These are phyloP conservation scores for Drosophila nebulosa DNA, from an alignment of 1,140 invertebrate genomes.

Conservation along the genomic window DNA sequence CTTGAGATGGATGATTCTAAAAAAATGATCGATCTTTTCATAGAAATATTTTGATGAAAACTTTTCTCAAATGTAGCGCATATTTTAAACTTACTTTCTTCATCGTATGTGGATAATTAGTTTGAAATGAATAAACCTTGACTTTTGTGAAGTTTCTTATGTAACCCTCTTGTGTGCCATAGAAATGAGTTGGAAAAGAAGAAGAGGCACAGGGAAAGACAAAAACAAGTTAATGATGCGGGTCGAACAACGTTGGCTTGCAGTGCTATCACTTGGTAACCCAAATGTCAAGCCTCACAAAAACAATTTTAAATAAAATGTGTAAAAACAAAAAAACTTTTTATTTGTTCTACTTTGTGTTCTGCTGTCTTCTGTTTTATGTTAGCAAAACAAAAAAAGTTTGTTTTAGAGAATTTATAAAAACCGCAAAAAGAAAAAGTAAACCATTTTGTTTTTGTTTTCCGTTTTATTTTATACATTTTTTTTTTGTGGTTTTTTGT, in stretches of 20 bases:
- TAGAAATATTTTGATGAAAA: too few relatives aligned
- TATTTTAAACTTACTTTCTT: neutral
- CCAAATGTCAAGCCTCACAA: constrained; percentile 65
- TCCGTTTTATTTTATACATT: constrained; percentile 3
- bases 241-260: constrained; percentile 31
- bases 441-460: constrained; percentile 15
- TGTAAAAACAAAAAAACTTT: constrained; percentile 38
- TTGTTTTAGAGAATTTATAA: constrained; percentile 29
- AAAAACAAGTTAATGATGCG: constrained; percentile 71
- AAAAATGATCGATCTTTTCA: too few relatives aligned
- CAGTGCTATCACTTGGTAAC: constrained; percentile 30
- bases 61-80: neutral
- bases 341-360: constrained; percentile 41
- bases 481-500: neutral
- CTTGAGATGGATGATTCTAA: too few relatives aligned
- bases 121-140: constrained; percentile 42
- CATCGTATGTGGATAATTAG: constrained; percentile 32
- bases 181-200: constrained; percentile 50
- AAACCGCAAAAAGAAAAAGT: constrained; percentile 15
- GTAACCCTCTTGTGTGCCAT: constrained; percentile 22
- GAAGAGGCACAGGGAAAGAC: constrained; percentile 12
- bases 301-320: constrained; percentile 1
- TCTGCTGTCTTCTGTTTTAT: constrained; percentile 42
- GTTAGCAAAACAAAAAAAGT: constrained; percentile 30
- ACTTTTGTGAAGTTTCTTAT: constrained; percentile 1